These are phyloP conservation scores for Cephus spinipes DNA, from an alignment of 2,888 invertebrate genomes.

Conservation along the genomic window DNA sequence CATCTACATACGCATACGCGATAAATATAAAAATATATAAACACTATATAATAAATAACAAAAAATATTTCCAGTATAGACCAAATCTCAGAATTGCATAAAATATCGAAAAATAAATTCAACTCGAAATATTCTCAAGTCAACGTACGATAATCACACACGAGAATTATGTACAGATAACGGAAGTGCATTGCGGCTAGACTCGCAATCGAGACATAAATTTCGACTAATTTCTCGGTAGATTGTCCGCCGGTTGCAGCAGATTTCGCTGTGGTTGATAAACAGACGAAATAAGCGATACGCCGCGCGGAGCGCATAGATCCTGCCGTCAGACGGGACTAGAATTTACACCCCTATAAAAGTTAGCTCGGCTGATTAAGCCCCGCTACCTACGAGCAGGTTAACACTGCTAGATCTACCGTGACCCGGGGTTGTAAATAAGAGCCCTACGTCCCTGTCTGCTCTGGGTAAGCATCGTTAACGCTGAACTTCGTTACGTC, in stretches of 20 bases:
- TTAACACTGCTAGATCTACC: neutral
- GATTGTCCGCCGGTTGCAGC: neutral
- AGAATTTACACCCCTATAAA: neutral
- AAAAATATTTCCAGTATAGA: neutral
- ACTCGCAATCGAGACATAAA: neutral
- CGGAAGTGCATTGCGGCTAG: neutral
- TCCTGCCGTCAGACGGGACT: neutral
- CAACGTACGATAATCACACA: neutral
- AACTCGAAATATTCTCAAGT: neutral
- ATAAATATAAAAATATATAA: no score
- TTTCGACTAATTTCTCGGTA: neutral
- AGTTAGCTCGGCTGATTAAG: neutral
- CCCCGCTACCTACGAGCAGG: neutral
- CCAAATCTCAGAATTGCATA: neutral
- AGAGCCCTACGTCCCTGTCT: neutral
- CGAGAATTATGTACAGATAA: neutral
- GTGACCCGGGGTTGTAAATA: neutral
- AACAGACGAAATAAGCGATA: neutral
- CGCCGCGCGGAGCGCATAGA: neutral
- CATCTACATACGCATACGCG: no score
- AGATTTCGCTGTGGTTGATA: neutral
- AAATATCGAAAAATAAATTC: neutral
- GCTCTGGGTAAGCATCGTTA: neutral
- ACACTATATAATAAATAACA: neutral
- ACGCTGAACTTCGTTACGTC: neutral